Base-by-base conservation (phyloP, 2,888 invertebrate genomes). In the Oscheius sp. region DNA sequence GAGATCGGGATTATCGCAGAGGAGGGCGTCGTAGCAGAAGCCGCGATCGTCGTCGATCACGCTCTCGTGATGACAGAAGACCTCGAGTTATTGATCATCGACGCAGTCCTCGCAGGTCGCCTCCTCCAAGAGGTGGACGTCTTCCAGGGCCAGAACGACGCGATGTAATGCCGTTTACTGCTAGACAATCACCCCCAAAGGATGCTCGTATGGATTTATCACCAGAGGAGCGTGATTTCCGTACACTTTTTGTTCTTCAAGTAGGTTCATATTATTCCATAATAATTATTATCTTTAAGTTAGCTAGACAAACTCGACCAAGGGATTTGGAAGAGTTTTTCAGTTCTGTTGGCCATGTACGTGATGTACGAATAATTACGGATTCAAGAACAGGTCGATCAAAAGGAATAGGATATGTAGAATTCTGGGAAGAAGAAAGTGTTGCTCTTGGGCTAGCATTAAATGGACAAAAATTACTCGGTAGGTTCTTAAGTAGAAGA, bases 361-460 rank as follows among this genome's bases (percentile, higher is more conserved):
- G 95, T 82, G 98, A 99, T 89, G 98, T 99, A 23, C 91, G 97
- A 84, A 91, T 99, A 82, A 99, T 99, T 70, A 96, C 96, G 68
- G 98, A 98, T 89, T 97, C 96, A 88, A 96, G 97, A 89, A 99
- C 98, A 0, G 91, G 97, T 86, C 90, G 97, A 79, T 97, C 97
- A 86, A 99, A 99, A 89, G 98, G 98, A 52, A 97, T 99, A 83
- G 94, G 97, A n/a, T 99, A 99, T 87, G 95, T 99, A 71, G 98
- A 99, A 89, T 99, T 98, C 87, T 93, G 93, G 88, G 96, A 97
- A 89, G 93, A 95, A 0, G 96, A 96, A 89, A 95, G 96, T 74
- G 97, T 80, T 0, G 70, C 70, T 29, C 70, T 80, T 17, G 80
- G 72, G 52, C 89, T 99, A 76, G 97, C 96, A 34, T 89, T 99